A percentile compares a stretch with the other conserved stretches of the same genome.
Conservation (phyloP, 2,888 invertebrate genomes). For the Ctenicera cuprea region DNA sequence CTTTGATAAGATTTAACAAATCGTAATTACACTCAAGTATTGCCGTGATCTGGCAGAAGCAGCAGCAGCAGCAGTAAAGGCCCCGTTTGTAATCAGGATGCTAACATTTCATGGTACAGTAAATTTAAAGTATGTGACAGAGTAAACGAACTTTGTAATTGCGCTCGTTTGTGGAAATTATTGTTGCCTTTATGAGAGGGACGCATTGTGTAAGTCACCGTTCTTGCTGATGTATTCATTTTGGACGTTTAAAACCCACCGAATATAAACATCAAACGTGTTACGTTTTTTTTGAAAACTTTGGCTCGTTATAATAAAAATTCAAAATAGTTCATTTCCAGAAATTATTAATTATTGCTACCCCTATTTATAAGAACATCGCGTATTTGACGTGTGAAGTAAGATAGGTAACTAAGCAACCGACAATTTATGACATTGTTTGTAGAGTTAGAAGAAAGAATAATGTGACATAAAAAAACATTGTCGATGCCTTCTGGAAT, state of each 20-base stretch:
- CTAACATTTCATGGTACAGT: conserved; percentile 31
- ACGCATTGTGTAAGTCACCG: neutral
- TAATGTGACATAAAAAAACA: too few relatives aligned
- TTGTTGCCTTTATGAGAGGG: neutral
- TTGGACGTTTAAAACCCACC: neutral
- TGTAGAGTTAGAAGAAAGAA: too few relatives aligned
- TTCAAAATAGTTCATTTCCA: too few relatives aligned
- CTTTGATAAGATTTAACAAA: conserved; percentile 41
- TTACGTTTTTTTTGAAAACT: too few relatives aligned
- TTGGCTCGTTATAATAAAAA: too few relatives aligned
- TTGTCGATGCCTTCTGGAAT: too few relatives aligned
- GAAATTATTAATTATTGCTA: too few relatives aligned
- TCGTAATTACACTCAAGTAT: conserved; percentile 33
- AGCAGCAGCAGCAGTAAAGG: neutral
- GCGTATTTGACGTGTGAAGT: too few relatives aligned
- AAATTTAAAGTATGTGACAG: conserved; percentile 10
- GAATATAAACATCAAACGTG: too few relatives aligned
- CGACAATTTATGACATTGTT: too few relatives aligned
- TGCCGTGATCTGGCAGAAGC: conserved; percentile 18
- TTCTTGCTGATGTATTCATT: neutral
- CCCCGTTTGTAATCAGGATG: conserved; percentile 6
- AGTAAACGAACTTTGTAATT: conserved; percentile 28
- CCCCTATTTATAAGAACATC: too few relatives aligned
- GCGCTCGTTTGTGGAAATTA: neutral
- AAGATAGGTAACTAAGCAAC: too few relatives aligned